Base-by-base conservation (phyloP, 2,888 invertebrate genomes). In the Buathra laborator region DNA sequence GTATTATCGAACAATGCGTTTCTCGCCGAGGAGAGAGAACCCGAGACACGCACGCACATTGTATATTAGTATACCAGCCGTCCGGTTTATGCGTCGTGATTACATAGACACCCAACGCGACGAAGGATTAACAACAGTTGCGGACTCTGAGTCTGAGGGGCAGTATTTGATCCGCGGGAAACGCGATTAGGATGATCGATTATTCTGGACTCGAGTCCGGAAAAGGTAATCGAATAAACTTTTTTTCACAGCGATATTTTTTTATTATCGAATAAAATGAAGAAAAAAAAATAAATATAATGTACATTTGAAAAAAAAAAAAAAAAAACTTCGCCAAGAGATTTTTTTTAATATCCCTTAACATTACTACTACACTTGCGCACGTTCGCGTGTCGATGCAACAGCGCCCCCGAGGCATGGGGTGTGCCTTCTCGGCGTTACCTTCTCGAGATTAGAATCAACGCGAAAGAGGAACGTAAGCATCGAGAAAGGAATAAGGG, bases 1-100 rank as follows among this genome's bases (percentile, higher is more conserved):
- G 89, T 85, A 89, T 89, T 92, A 92, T 92, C 92, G 90, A 90
- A 92, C 92, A 92, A 92, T 92, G 90, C 90, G 87, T 75, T 86
- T 53, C 37, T 88, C 83, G 88, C 82, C 70, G 37, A 53, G 64
- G 64, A 77, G 72, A 86, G 88, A 89, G 14, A 14, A 19, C 1
- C 24, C 48, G 37, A 56, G 64, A 79, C 74, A 75, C 70, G 71
- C 64, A 77, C 77, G 64, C 66, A 68, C 46, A 84, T 83, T 70
- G 77, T 71, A 77, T 77, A 70, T 81, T 81, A 32, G 53, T 56
- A 16, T 51, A 81, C 37, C 37, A 9, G 37, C 64, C 77, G 85
- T 86, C 85, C 85, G 75, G 81, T 68, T 83, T 29, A 37, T 37
- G 68, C 80, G 51, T 62, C 72, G 81, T 75, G 81, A 81, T 84